Conservation (phyloP, 2,888 invertebrate species). For the Sialis lutaria region DNA sequence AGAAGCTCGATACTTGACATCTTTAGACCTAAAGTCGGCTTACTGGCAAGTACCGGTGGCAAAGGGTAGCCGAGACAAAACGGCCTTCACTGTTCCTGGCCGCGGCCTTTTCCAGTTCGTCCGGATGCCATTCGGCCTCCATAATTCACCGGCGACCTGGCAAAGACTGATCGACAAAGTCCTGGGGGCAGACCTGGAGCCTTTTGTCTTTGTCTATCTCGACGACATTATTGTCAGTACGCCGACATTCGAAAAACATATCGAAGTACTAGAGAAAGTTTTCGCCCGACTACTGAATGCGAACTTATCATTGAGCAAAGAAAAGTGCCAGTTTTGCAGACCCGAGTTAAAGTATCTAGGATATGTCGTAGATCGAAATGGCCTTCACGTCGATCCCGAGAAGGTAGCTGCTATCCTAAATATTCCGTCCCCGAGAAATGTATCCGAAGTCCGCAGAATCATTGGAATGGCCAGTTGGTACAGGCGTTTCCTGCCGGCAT, state of each 20-base stretch:
- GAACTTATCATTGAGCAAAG: not conserved
- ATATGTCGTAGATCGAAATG: not conserved
- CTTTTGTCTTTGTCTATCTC: no score
- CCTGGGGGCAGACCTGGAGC: no score
- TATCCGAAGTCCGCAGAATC: not conserved
- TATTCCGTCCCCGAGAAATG: not conserved
- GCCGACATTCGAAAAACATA: not conserved
- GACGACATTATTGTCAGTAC: no score
- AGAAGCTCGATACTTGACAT: not conserved
- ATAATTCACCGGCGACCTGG: not conserved
- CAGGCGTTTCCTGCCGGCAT: not conserved
- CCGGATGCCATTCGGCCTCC: not conserved
- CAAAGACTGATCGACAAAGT: not conserved
- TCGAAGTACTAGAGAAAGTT: not conserved
- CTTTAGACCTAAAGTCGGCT: constrained; percentile 1
- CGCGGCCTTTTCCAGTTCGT: not conserved
- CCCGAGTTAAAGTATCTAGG: not conserved
- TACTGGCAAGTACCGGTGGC: constrained; percentile 1
- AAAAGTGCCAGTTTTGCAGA: not conserved
- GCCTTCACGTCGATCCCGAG: not conserved
- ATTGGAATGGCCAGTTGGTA: not conserved
- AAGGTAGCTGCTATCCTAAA: not conserved
- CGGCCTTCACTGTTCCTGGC: constrained; percentile 3
- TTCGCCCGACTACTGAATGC: not conserved
- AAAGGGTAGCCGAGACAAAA: not conserved